These are phyloP conservation scores for Catostomus latipinnis DNA, from an alignment of 2,797 vertebrate species.

Conservation along the genomic window DNA sequence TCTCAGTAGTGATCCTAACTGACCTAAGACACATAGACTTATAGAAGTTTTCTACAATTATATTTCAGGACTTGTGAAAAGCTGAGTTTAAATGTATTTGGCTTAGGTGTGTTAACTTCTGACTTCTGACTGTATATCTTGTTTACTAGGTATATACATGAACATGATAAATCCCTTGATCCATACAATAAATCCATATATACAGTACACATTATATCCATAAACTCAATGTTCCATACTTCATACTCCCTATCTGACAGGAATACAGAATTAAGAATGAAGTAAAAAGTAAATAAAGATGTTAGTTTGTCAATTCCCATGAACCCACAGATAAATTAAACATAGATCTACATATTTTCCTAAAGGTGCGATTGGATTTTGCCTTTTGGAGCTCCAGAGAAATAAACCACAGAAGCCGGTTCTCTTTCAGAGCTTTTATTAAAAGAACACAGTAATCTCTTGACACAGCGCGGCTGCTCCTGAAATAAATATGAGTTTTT, in stretches of 20 bases:
- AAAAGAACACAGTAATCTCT: slow-evolving; percentile 7
- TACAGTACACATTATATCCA: no score
- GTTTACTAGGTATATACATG: no score
- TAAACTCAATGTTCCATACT: neutral
- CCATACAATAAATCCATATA: no score
- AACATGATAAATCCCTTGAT: no score
- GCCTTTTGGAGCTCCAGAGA: neutral
- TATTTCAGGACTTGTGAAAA: no score
- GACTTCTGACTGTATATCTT: no score
- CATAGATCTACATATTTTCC: neutral
- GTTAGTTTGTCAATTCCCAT: neutral
- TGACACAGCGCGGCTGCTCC: neutral
- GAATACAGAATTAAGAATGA: slow-evolving; percentile 8
- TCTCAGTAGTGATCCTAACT: no score
- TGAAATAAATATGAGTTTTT: slow-evolving; percentile 26
- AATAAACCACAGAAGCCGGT: neutral
- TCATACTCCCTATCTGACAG: neutral
- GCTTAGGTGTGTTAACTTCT: no score
- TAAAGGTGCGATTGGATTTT: neutral
- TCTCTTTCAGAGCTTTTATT: slow-evolving; percentile 10
- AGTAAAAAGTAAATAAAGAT: neutral
- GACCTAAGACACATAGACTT: no score
- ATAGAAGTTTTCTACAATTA: no score
- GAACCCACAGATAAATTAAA: slow-evolving; percentile 4
- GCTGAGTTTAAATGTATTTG: no score